phyloP scores from a whole-genome alignment of 2,113 vertebrate genomes.

The cat (Felis catus) region DNA sequence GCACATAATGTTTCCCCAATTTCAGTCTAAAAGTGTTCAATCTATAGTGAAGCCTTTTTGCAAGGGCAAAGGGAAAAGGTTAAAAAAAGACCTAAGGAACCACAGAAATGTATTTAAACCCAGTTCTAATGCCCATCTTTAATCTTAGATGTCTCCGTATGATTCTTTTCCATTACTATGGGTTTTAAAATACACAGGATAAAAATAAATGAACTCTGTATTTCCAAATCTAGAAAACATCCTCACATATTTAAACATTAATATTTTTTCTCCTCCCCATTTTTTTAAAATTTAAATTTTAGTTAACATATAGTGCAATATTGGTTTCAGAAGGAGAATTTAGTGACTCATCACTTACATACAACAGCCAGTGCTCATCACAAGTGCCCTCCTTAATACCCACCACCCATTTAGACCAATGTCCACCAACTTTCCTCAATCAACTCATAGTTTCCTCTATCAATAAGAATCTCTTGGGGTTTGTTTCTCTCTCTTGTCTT shows the following conservation, averaged over 20 bases:
- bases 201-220: constrained; percentile 4
- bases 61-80: constrained; percentile 45
- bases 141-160: not conserved
- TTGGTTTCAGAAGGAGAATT: no score
- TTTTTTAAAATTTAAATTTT: no score
- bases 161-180: not conserved
- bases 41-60: constrained; percentile 45
- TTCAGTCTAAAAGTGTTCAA: constrained; percentile 60
- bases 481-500: no score
- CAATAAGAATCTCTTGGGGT: no score
- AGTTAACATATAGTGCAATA: no score
- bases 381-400: no score
- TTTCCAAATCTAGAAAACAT: constrained; percentile 53
- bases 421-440: no score
- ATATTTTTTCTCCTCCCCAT: not conserved
- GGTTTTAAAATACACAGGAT: constrained; percentile 1
- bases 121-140: not conserved
- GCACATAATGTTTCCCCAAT: constrained; percentile 67
- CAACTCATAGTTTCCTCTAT: no score
- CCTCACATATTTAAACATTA: not conserved
- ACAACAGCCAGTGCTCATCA: no score
- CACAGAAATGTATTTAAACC: constrained; percentile 58
- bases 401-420: no score
- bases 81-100: constrained; percentile 50
- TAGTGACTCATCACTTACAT: no score